phyloP scores from a whole-genome alignment of 1,140 invertebrate genomes.

The Drosophila pseudoobscura region DNA sequence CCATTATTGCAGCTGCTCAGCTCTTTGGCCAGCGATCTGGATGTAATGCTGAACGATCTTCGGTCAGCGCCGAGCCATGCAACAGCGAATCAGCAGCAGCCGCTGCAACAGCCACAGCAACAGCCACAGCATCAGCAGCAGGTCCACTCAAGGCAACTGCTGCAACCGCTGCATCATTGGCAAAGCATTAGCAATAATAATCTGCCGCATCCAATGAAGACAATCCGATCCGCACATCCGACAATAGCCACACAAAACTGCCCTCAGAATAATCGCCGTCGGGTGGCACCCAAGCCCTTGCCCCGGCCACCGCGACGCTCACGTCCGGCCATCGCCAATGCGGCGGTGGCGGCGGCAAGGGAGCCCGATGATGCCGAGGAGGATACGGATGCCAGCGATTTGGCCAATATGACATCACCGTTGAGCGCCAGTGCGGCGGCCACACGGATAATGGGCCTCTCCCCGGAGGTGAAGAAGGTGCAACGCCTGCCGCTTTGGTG shows the following conservation, averaged over 20 bases:
- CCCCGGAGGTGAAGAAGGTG: slow-evolving; percentile 74
- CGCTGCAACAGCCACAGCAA: slow-evolving; percentile 42
- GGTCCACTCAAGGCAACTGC: slow-evolving; percentile 35
- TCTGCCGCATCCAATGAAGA: slow-evolving; percentile 44
- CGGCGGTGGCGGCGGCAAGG: not conserved
- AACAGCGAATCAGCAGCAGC: slow-evolving; percentile 27
- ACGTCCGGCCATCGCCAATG: slow-evolving; percentile 25
- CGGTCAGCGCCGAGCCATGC: slow-evolving; percentile 83
- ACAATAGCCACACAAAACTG: slow-evolving; percentile 33
- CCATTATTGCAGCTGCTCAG: slow-evolving; percentile 85
- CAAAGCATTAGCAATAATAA: slow-evolving; percentile 28
- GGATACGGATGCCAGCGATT: slow-evolving; percentile 69
- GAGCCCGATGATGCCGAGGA: slow-evolving; percentile 17
- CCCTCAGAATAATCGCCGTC: slow-evolving; percentile 20
- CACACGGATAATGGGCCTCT: slow-evolving; percentile 66
- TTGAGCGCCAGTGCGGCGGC: slow-evolving; percentile 66
- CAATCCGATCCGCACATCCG: slow-evolving; percentile 3
- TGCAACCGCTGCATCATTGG: slow-evolving; percentile 47
- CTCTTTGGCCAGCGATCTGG: slow-evolving; percentile 86
- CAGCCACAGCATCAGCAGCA: slow-evolving; percentile 45
- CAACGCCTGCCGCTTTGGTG: slow-evolving; percentile 68
- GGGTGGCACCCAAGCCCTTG: slow-evolving; percentile 45
- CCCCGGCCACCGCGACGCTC: slow-evolving; percentile 54
- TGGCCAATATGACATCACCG: slow-evolving; percentile 69
- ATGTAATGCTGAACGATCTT: slow-evolving; percentile 86